These are phyloP conservation scores for Drosophila mauritiana DNA, from an alignment of 1,140 invertebrate genomes.

Conservation along the genomic window DNA sequence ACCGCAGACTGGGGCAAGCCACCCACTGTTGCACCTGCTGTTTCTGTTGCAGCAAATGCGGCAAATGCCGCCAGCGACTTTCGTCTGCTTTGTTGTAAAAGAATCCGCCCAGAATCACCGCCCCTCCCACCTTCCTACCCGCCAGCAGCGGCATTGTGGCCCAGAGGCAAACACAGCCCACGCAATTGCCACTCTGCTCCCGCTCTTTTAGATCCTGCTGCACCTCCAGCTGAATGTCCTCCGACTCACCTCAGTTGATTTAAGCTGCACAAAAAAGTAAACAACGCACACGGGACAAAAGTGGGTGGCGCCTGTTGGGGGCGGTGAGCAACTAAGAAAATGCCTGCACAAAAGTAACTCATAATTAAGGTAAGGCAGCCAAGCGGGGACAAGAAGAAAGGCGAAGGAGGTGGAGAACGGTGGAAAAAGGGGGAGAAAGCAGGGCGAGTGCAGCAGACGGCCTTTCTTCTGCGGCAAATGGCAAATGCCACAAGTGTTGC, in stretches of 20 bases:
- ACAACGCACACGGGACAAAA: conserved; percentile 45
- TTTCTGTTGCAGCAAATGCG: conserved; percentile 33
- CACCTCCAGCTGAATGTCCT: not conserved
- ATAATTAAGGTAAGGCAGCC: conserved; percentile 73
- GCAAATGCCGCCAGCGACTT: conserved; percentile 67
- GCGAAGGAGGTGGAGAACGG: not conserved
- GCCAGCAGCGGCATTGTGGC: conserved; percentile 56
- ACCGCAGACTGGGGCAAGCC: conserved; percentile 20
- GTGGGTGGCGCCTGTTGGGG: not conserved
- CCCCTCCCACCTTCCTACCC: not conserved
- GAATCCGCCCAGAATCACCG: conserved; percentile 13
- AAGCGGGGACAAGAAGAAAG: conserved; percentile 7
- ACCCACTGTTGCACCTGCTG: conserved; percentile 19
- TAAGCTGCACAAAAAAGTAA: conserved; percentile 61
- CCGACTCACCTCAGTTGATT: conserved; percentile 50
- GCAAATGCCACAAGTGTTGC: conserved; percentile 52
- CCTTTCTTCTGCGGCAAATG: conserved; percentile 46
- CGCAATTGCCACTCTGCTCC: conserved; percentile 54
- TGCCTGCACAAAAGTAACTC: conserved; percentile 78
- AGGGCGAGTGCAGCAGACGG: conserved; percentile 21
- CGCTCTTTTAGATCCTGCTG: not conserved
- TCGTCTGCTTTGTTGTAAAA: conserved; percentile 68
- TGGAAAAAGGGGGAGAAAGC: conserved; percentile 13
- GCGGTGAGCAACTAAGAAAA: conserved; percentile 63
- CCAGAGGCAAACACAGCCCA: conserved; percentile 64